Evolutionary conservation across 2,113 vertebrate genomes (phyloP).

Genomic region (Nesogale talazaci): DNA sequence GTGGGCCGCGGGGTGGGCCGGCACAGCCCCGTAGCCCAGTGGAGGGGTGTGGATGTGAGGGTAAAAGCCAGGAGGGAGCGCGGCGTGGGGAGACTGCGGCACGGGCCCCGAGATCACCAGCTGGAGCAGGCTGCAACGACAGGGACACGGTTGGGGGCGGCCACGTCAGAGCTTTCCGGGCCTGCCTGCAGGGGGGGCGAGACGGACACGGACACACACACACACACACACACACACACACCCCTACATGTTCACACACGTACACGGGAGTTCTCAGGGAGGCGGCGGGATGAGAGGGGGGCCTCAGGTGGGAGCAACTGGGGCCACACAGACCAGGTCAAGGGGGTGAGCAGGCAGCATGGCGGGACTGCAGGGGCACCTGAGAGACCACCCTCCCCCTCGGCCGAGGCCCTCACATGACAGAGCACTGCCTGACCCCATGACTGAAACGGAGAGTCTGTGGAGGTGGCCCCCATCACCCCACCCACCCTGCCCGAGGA

Average conservation of each 20-base stretch:
- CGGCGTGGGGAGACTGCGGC: slow-evolving; percentile 87
- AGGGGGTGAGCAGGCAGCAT: not conserved
- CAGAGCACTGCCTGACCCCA: too few relatives aligned
- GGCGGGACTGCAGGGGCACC: not conserved
- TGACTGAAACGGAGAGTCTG: too few relatives aligned
- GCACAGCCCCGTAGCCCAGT: slow-evolving; percentile 86
- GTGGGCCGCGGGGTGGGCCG: slow-evolving; percentile 78
- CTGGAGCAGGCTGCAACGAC: slow-evolving; percentile 93
- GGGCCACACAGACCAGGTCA: not conserved
- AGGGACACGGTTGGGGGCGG: slow-evolving; percentile 59
- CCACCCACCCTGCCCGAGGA: too few relatives aligned
- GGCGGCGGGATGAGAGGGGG: not conserved
- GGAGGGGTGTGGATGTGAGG: slow-evolving; percentile 96
- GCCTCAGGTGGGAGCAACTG: not conserved
- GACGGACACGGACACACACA: not conserved
- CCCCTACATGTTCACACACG: not conserved
- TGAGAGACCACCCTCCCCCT: too few relatives aligned
- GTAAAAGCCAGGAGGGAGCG: slow-evolving; percentile 90
- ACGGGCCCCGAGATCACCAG: slow-evolving; percentile 96
- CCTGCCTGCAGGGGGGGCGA: not conserved
- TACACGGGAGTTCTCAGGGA: too few relatives aligned
- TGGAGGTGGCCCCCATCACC: not conserved
- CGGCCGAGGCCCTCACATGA: too few relatives aligned
- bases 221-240: fast-evolving
- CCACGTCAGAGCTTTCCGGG: not conserved